Evolutionary conservation across 2,113 vertebrate genomes (phyloP), one percentile per base, ranked within the genome.

Genomic region (Recurvirostra avosetta): DNA sequence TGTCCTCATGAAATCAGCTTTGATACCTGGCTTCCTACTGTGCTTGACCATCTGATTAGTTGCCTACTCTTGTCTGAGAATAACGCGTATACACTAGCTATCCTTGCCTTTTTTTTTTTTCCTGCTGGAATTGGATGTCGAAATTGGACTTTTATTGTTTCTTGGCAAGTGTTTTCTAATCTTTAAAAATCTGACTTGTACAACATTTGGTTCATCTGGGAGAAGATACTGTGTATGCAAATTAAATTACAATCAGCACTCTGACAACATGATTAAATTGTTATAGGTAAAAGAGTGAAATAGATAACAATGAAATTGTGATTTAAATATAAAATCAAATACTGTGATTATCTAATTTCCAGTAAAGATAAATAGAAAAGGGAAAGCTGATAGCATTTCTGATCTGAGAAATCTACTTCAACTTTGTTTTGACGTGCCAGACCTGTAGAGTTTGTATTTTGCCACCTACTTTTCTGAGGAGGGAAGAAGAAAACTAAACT

Each of bases 51-150:
- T 21, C 56, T 76, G 36, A 62, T 45, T 15, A 50, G 36, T 67
- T 70, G 41, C 50, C 41, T 88, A 0, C 36, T 73, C 27, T 34
- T 61, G 32, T 56, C 59, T 49, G 59, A 92, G 74, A 79, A 34
- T 40, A 53, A 49, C 1, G 6, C 16, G 12, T 14, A 3, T 36
- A 9, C 4, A 1, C 21, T 23, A 29, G 6, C 10, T 68, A 66
- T 61, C 85, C 25, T 65, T 50, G 14, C 34, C 29, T 16, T 49
- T 52, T 45, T 63, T 61, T 80, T 59, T 67, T 55, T 32, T 13
- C 21, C 22, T 7, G 11, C 13, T 77, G 41, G 14, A 70, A 26
- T 70, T 43, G 17, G 58, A 19, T 86, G 12, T 62, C 1, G 2
- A 50, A 88, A 84, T 29, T 27, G n/a, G 18, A 27, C 71, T 86